Base-by-base conservation (phyloP, 2,888 invertebrate species). In the Agonopterix subpropinquella region DNA sequence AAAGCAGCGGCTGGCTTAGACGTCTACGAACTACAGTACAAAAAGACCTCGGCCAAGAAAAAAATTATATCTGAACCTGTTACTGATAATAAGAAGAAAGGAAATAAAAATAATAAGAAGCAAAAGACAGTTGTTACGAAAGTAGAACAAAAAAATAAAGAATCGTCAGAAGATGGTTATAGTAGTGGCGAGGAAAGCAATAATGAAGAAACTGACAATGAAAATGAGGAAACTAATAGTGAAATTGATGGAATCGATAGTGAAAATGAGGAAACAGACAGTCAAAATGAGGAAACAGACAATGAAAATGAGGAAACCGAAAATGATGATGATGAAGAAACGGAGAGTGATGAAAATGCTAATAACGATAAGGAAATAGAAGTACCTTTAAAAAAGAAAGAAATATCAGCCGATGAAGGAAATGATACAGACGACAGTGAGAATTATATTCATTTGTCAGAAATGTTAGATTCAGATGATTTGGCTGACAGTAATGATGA, bases 111-210 rank as follows among this genome's bases (percentile, higher is more conserved):
- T 45, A 57, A 55, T 51, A 57, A 61, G 58, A 53, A 45, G 8
- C 10, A 15, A 10, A 47, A 41, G 0, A 67, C 4, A 39, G 39
- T 39, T n/a, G 39, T n/a, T 63, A 44, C 77, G 50, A 54, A 62
- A 50, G 36, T 50, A 45, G 51, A 58, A 48, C 44, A 48, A 15
- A 62, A 64, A 54, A 43, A 53, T 4, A 79, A 77, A 59, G 83
- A 83, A 48, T 79, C 81, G 7, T 83, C 82, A 59, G 73, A 89
- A 76, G 79, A 76, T 73, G 70, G 89, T 53, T 65, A 90, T 66
- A 61, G 86, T 15, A 78, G 77, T 60, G 81, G 69, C 46, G 67
- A 73, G 53, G 73, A 70, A 36, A 50, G 47, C 28, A 45, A 45
- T 41, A 28, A 28, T 28, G 43, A 35, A 36, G 36, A 43, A 45